Percentiles rank a stretch among this genome's conserved stretches.
Evolutionary conservation across 2,888 invertebrate species (phyloP).

Genomic region (Melanostoma scalare): DNA sequence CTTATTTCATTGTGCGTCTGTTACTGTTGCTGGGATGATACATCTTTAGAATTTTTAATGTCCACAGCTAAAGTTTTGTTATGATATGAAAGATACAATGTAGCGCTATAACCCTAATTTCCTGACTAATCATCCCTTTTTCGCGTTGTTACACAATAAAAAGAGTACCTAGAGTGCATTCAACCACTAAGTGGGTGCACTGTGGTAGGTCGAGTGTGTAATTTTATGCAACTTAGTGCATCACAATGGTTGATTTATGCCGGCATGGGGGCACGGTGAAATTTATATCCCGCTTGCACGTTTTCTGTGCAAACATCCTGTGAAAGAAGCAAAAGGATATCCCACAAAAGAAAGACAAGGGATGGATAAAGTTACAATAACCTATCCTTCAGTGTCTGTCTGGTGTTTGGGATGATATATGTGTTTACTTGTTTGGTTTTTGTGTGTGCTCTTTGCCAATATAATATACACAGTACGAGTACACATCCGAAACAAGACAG

Average conservation of each 20-base stretch:
- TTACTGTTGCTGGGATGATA: background rate
- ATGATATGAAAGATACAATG: background rate
- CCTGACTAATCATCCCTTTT: conserved; percentile 29
- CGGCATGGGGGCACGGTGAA: conserved; percentile 43
- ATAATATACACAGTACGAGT: conserved; percentile 9
- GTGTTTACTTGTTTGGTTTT: conserved; percentile 24
- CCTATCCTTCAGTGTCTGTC: conserved; percentile 39
- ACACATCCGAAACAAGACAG: conserved; percentile 1
- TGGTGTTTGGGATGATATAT: conserved; percentile 30
- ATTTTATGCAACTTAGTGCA: conserved; percentile 51
- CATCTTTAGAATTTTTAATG: conserved; percentile 15
- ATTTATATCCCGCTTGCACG: conserved; percentile 56
- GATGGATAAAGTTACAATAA: conserved; percentile 49
- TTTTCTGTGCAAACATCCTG: conserved; percentile 48
- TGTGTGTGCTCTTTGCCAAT: background rate
- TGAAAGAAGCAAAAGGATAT: conserved; percentile 32
- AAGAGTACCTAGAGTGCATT: conserved; percentile 50
- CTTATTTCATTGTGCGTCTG: background rate
- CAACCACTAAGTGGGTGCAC: conserved; percentile 45
- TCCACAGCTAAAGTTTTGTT: background rate
- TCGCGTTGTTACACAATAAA: background rate
- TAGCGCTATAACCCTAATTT: conserved; percentile 31
- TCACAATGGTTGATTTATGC: conserved; percentile 64
- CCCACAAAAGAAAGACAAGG: conserved; percentile 13
- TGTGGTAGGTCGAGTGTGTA: conserved; percentile 62